Conservation (phyloP, 2,888 invertebrate genomes). For the Aleiodes leptofemur region DNA sequence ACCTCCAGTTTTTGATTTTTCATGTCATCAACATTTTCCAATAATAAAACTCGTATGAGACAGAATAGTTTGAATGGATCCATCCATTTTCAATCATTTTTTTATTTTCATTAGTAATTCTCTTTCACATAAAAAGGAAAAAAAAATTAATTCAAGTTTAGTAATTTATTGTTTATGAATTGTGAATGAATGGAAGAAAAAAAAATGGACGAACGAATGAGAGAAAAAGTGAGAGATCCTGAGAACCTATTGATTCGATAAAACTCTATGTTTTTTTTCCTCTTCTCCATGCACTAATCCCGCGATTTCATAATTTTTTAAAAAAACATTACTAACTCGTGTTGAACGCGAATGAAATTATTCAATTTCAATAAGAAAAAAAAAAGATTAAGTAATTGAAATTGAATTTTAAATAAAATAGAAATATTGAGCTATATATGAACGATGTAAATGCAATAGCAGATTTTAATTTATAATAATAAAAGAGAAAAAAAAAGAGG, state of each 20-base stretch:
- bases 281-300: constrained; percentile 3
- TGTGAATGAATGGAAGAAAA: constrained; percentile 32
- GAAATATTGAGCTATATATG: constrained; percentile 32
- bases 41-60: constrained; percentile 83
- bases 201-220: constrained; percentile 18
- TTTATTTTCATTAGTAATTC: constrained; percentile 9
- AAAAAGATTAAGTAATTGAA: constrained; percentile 10
- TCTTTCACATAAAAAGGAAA: constrained; percentile 53
- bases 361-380: constrained; percentile 1
- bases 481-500: neutral
- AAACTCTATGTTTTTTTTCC: neutral
- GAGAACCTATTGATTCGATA: constrained; percentile 27
- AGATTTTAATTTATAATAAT: constrained; percentile 24
- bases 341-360: constrained; percentile 30
- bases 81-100: constrained; percentile 8
- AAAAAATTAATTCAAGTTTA: constrained; percentile 8
- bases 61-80: constrained; percentile 30
- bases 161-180: constrained; percentile 30
- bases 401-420: constrained; percentile 20
- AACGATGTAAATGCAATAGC: constrained; percentile 43
- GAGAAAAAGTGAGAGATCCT: neutral
- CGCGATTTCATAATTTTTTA: constrained; percentile 32
- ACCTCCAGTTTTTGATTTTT: constrained; percentile 94
- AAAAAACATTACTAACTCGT: constrained; percentile 18
- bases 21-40: constrained; percentile 92